Percentiles rank a stretch among this genome's conserved stretches.
These are phyloP conservation scores for Acleris cristana DNA, from an alignment of 2,888 invertebrate genomes.

Conservation along the genomic window DNA sequence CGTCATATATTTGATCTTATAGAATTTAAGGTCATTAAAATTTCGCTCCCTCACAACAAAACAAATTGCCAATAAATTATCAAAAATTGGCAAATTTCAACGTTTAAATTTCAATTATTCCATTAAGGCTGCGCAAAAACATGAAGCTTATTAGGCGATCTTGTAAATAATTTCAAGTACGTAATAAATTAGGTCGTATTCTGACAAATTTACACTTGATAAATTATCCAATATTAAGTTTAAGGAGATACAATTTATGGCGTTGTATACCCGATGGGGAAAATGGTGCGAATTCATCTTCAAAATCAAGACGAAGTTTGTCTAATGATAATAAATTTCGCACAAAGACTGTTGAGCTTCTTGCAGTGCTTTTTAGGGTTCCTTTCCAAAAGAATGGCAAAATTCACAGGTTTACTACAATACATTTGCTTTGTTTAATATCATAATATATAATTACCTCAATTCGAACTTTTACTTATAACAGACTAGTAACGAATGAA, in stretches of 20 bases:
- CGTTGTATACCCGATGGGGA: slow-evolving; percentile 13
- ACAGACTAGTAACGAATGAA: no score
- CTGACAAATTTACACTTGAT: slow-evolving; percentile 23
- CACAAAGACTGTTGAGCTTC: background rate
- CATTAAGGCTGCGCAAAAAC: slow-evolving; percentile 3
- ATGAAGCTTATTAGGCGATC: slow-evolving; percentile 10
- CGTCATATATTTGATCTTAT: background rate
- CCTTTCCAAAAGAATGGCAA: no score
- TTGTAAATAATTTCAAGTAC: slow-evolving; percentile 16
- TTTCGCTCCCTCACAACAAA: background rate
- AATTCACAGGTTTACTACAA: no score
- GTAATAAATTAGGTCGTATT: slow-evolving; percentile 30
- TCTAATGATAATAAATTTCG: background rate
- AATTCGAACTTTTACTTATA: no score
- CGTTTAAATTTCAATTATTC: background rate
- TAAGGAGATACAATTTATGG: slow-evolving; percentile 27
- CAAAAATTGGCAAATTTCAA: background rate
- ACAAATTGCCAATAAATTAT: background rate
- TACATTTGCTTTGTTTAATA: no score
- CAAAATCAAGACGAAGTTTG: background rate
- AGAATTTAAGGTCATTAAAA: background rate
- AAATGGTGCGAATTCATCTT: slow-evolving; percentile 14
- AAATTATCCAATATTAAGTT: slow-evolving; percentile 36
- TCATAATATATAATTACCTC: no score
- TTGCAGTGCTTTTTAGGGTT: background rate